Evolutionary conservation across 2,888 invertebrate genomes (phyloP).

Genomic region (Schrankia costaestrigalis): DNA sequence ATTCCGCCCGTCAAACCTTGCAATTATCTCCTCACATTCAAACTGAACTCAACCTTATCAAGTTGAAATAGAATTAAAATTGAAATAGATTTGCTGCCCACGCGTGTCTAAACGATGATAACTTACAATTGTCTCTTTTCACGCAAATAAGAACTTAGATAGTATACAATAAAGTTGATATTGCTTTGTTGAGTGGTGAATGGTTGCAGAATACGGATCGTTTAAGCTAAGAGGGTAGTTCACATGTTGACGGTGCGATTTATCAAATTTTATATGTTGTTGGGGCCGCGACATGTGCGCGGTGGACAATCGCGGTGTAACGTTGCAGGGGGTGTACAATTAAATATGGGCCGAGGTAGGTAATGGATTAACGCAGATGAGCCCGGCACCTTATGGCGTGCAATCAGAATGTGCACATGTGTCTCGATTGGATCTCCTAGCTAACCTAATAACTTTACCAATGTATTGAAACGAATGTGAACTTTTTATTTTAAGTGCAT

Average conservation of each 20-base stretch:
- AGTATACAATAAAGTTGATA: constrained; percentile 23
- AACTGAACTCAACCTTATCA: constrained; percentile 32
- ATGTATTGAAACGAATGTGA: constrained; percentile 7
- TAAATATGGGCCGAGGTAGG: constrained; percentile 74
- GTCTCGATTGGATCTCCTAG: constrained; percentile 54
- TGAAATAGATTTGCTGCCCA: constrained; percentile 28
- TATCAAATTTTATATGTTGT: constrained; percentile 77
- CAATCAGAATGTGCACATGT: constrained; percentile 65
- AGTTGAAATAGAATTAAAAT: constrained; percentile 25
- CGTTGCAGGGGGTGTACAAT: constrained; percentile 48
- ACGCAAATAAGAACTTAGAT: constrained; percentile 28
- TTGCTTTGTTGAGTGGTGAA: constrained; percentile 20
- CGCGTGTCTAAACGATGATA: constrained; percentile 58
- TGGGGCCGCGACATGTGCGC: constrained; percentile 75
- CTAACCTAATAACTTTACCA: constrained; percentile 30
- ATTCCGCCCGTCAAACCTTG: constrained; percentile 65
- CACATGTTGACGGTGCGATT: constrained; percentile 77
- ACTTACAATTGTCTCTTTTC: constrained; percentile 40
- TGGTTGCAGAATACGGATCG: constrained; percentile 52
- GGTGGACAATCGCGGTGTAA: constrained; percentile 62
- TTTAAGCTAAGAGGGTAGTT: constrained; percentile 79
- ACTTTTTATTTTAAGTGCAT: no score
- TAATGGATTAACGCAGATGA: constrained; percentile 75
- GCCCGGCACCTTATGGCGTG: constrained; percentile 65
- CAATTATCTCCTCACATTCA: constrained; percentile 43